Conservation (phyloP, 2,113 vertebrate species). For the Oncorhynchus keta region DNA sequence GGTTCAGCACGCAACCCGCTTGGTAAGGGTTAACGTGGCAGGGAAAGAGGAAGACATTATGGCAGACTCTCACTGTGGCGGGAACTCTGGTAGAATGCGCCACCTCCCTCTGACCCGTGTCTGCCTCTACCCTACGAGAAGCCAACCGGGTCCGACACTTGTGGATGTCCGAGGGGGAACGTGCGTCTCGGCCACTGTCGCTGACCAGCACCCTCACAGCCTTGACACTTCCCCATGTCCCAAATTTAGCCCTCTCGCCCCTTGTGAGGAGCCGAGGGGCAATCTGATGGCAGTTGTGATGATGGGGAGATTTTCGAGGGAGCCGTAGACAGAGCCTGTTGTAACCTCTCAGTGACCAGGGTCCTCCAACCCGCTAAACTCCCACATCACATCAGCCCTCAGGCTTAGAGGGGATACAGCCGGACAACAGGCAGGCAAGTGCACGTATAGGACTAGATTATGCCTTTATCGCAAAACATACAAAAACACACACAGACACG, state of each 20-base stretch:
- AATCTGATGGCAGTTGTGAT: slow-evolving; percentile 28
- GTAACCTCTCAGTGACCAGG: slow-evolving; percentile 24
- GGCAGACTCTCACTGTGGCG: slow-evolving; percentile 22
- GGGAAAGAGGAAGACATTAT: slow-evolving; percentile 14
- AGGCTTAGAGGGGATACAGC: neutral
- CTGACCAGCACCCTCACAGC: neutral
- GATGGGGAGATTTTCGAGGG: slow-evolving; percentile 45
- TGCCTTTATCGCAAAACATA: neutral
- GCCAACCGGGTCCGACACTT: slow-evolving; percentile 34
- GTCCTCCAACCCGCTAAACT: neutral
- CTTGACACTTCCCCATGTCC: slow-evolving; percentile 6
- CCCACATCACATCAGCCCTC: neutral
- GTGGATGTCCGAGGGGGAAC: slow-evolving; percentile 25
- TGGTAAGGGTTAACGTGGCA: slow-evolving; percentile 51
- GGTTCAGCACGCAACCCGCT: slow-evolving; percentile 40
- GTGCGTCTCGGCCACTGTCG: neutral
- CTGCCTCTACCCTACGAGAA: slow-evolving; percentile 11
- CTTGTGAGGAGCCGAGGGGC: slow-evolving; percentile 22
- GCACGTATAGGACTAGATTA: neutral
- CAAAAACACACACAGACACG: neutral
- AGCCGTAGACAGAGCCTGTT: slow-evolving; percentile 24
- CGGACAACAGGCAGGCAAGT: neutral
- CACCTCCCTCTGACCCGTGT: slow-evolving; percentile 26
- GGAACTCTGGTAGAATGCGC: neutral
- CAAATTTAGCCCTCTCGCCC: slow-evolving; percentile 25